Base-by-base conservation (phyloP, 2,797 vertebrate genomes). In the Austrolebias charrua region DNA sequence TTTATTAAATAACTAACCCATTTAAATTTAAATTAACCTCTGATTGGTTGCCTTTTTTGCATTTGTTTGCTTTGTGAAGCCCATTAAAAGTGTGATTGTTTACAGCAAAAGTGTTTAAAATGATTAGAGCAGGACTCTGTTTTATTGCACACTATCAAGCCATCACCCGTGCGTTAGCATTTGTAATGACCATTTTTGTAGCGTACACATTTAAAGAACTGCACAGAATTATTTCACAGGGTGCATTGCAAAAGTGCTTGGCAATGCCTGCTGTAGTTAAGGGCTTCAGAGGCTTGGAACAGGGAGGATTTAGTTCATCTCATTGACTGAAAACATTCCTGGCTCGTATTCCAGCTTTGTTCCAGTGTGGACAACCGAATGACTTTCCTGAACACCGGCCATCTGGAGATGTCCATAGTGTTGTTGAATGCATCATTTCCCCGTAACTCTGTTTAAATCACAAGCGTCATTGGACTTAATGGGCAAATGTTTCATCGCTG, bases 381-480 rank as follows among this genome's bases (percentile, higher is more conserved):
- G 83, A 88, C 83, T 86, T 85, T 84, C 79, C 73, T 86, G 85
- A 88, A 82, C 87, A 66, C 70, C n/a, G 60, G 84, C 90, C 92
- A 92, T 93, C 92, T 93, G 92, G 91, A 90, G 70, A 80, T 81
- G 66, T 80, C 84, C 83, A 64, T 77, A 72, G 82, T 81, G 78
- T 73, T 69, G 54, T 75, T 91, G 85, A 87, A 91, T 81, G 92
- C 91, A 89, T 88, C 90, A 89, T 91, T 93, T 92, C 89, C 75
- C 84, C 75, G 60, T 86, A 89, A 90, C 90, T 91, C 84, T 86
- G 73, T 90, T 90, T 90, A 89, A 90, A 92, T 91, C 88, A 89
- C 89, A 90, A 82, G 91, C 91, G 60, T 89, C 88, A 83, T 89
- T 92, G 91, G 85, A 79, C 76, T 91, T 92, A 92, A 92, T 90